Base-by-base conservation (phyloP, 2,113 vertebrate species). In the Sitta europaea region DNA sequence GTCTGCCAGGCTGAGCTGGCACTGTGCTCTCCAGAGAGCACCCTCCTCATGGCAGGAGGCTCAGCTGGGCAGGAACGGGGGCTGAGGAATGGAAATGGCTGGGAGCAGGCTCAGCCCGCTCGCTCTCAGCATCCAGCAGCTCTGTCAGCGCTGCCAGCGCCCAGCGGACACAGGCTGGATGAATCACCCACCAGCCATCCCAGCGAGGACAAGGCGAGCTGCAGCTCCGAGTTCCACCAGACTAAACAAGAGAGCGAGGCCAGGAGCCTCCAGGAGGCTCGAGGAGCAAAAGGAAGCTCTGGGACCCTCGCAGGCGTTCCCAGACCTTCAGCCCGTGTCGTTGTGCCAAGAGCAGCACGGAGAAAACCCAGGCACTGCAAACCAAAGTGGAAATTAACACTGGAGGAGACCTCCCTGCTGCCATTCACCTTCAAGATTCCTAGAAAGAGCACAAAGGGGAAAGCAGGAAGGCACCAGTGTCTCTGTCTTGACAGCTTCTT, bases 401-500 rank as follows among this genome's bases (percentile, higher is more conserved):
- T 0, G 66, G 36, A 90, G 31, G 54, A 92, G 78, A 88, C 23
- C 38, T 88, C 78, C 47, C 59, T 20, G 75, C 72, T 86, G 82
- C 14, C 14, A 88, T 85, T 84, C 54, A 71, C 91, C 76, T 94
- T 61, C 1, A 3, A 16, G 68, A 81, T 96, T 96, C 96, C 90
- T 96, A 90, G 94, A 97, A 95, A 93, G 96, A 94, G 35, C 48
- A 57, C 1, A 57, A 50, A 74, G 25, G n/a, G 47, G 40, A 74
- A 90, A 77, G 53, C 1, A 83, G 86, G 76, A 77, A 80, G 82
- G 61, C 75, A 95, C 45, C 82, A 42, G 53, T 4, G 16, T 65
- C 79, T 93, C 71, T 88, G 59, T 73, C 92, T 80, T 86, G 86
- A 92, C 85, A 84, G 57, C 86, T 93, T 90, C 92, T 94, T 94